Base-by-base conservation (phyloP, 2,113 vertebrate genomes). In the Daphoenositta chrysoptera region DNA sequence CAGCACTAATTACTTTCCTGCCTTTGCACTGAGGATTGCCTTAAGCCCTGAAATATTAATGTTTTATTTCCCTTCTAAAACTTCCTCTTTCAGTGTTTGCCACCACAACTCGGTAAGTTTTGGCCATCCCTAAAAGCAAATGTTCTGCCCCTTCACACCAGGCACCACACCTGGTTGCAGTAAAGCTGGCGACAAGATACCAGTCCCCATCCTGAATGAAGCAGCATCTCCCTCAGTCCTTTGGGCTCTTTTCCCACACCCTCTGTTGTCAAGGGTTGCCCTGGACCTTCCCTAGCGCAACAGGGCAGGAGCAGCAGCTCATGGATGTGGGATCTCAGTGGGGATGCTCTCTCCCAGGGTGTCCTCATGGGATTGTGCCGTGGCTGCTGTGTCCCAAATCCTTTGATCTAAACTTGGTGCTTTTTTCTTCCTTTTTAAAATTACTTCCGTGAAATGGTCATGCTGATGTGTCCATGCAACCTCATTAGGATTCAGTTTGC, bases 31-130 rank as follows among this genome's bases (percentile, higher is more conserved):
- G 11, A 73, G 27, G 26, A 47, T 73, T 11, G 7, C 33, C 51
- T 81, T 58, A 70, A 93, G n/a, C 35, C 57, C 61, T 30, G 56
- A 87, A 60, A 79, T 33, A 92, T 68, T 90, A 86, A 77, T 6
- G 7, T 64, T 93, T 70, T 86, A 60, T 87, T 95, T 96, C 93
- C 76, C 8, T 81, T 76, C 86, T 76, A 69, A 90, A 93, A 93
- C 88, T 94, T 93, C 90, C 88, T 83, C 63, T 88, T 86, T 76
- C 63, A 28, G 45, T 82, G 57, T 90, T 94, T 91, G 53, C 20
- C 54, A 79, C 54, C 42, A n/a, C 42, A 53, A 12, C 28, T 61
- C 1, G 0, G 39, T 54, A 78, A 54, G 35, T 91, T 86, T 73
- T 50, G 56, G 60, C 69, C 73, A 51, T 81, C 83, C 81, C 63